A percentile compares a stretch with the other conserved stretches of the same genome.
Conservation (phyloP, 2,888 invertebrate species). For the Molorchus minor region DNA sequence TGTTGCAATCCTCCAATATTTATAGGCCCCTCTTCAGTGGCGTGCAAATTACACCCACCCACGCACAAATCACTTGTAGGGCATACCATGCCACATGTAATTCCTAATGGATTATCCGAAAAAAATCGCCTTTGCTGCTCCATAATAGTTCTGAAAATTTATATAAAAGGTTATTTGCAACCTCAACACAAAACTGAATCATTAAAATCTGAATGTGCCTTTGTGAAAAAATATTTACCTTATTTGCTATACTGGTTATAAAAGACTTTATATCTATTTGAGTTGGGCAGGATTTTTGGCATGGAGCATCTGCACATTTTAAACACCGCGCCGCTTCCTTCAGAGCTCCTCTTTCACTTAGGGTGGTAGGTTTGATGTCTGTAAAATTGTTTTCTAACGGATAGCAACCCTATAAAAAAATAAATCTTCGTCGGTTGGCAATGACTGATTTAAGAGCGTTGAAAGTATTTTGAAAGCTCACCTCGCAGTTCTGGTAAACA, state of each 20-base stretch:
- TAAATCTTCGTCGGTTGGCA: background rate
- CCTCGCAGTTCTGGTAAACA: conserved; percentile 81
- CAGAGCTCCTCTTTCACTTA: conserved; percentile 94
- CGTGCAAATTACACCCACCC: conserved; percentile 96
- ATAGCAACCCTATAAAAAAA: conserved; percentile 69
- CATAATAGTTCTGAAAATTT: conserved; percentile 88
- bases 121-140: conserved; percentile 93
- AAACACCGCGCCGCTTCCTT: conserved; percentile 88
- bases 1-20: conserved; percentile 99
- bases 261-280: conserved; percentile 97
- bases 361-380: conserved; percentile 96
- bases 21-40: conserved; percentile 96
- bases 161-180: background rate
- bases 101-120: conserved; percentile 96
- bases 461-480: conserved; percentile 58
- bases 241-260: conserved; percentile 95
- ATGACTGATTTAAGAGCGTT: background rate
- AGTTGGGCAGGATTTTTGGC: conserved; percentile 98
- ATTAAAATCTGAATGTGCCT: background rate
- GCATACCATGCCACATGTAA: conserved; percentile 98
- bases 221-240: conserved; percentile 66
- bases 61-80: conserved; percentile 98
- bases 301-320: conserved; percentile 96
- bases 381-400: conserved; percentile 88
- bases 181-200: background rate